Percentiles rank a stretch among this genome's conserved stretches.
Evolutionary conservation across 1,140 invertebrate species (phyloP).

Genomic region (Saccostrea glomerata): DNA sequence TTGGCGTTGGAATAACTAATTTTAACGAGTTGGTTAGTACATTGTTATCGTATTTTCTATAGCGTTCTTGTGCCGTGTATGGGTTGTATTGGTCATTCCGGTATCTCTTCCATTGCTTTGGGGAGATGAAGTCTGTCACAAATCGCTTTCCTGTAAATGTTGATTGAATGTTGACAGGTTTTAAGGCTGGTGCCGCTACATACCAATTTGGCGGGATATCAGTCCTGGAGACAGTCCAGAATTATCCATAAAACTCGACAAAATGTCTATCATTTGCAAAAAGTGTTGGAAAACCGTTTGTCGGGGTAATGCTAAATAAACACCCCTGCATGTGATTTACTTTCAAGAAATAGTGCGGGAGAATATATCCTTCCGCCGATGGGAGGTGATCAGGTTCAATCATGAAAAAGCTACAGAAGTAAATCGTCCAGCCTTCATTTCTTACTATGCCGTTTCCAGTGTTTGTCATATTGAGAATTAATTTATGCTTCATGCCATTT

Average conservation of each 20-base stretch:
- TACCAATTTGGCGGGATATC: slow-evolving; percentile 68
- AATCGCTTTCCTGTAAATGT: slow-evolving; percentile 66
- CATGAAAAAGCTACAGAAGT: slow-evolving; percentile 60
- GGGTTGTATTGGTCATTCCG: slow-evolving; percentile 68
- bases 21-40: slow-evolving; percentile 23
- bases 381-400: slow-evolving; percentile 57
- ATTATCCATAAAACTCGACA: slow-evolving; percentile 59
- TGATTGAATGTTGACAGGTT: slow-evolving; percentile 58
- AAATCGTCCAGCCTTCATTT: slow-evolving; percentile 64
- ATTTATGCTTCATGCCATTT: slow-evolving; percentile 44
- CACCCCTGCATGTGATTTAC: slow-evolving; percentile 67
- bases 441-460: slow-evolving; percentile 48
- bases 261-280: slow-evolving; percentile 43
- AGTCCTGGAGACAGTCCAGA: slow-evolving; percentile 62
- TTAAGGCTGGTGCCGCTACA: slow-evolving; percentile 56
- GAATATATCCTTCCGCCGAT: slow-evolving; percentile 53
- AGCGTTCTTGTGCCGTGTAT: slow-evolving; percentile 60
- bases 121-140: slow-evolving; percentile 63
- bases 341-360: slow-evolving; percentile 51
- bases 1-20: slow-evolving; percentile 60
- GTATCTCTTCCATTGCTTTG: slow-evolving; percentile 69
- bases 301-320: slow-evolving; percentile 54
- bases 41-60: slow-evolving; percentile 41
- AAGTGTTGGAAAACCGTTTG: slow-evolving; percentile 17
- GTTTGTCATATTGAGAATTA: slow-evolving; percentile 61